A percentile compares a stretch with the other conserved stretches of the same genome.
Evolutionary conservation across 2,113 vertebrate species (phyloP).

Genomic region (Lates calcarifer): DNA sequence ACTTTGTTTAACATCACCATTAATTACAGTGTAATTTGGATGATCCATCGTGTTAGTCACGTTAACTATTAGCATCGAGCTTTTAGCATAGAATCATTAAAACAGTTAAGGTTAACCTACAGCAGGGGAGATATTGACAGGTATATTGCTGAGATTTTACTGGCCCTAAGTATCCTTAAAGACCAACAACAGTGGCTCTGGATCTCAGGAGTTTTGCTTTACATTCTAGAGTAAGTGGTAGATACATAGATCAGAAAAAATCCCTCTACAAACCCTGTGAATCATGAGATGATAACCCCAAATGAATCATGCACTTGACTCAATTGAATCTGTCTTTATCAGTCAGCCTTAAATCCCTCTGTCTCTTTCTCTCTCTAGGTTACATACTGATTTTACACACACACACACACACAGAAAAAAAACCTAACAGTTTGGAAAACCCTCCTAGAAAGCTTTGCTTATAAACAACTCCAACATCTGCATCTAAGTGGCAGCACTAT

Average conservation of each 20-base stretch:
- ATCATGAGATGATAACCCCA: not conserved
- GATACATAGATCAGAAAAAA: too few species aligned
- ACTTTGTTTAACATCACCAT: not conserved
- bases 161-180: not conserved
- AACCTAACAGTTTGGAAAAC: not conserved
- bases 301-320: not conserved
- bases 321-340: not conserved
- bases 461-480: conserved; percentile 4
- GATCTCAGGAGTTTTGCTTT: conserved; percentile 13
- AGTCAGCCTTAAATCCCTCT: conserved; percentile 1
- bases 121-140: not conserved
- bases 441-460: not conserved
- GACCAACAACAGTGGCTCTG: not conserved
- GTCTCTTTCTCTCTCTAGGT: not conserved
- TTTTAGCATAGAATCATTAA: not conserved
- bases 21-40: not conserved
- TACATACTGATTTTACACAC: not conserved
- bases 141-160: not conserved
- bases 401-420: not conserved
- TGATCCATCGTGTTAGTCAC: not conserved
- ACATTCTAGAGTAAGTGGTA: not conserved
- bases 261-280: not conserved
- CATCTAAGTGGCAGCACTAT: conserved; percentile 9
- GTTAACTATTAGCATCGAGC: not conserved
- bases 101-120: too few species aligned